Conservation (phyloP, 2,888 invertebrate genomes). For the Sacculina carcini region DNA sequence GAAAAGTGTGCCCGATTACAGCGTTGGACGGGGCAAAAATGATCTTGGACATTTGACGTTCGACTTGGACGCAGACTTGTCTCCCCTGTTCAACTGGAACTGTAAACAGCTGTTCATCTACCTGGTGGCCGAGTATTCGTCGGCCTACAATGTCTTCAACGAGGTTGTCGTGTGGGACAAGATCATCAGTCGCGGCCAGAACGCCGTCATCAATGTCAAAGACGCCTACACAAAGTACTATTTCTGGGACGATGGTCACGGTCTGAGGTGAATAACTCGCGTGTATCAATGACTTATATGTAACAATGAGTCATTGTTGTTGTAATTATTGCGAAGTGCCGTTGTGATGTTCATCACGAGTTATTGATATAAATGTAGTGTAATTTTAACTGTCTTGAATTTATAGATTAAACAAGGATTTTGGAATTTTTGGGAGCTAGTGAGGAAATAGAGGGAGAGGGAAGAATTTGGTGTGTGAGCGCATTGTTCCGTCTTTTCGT, state of each 20-base stretch:
- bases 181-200: constrained; percentile 78
- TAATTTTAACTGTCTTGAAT: too few species aligned
- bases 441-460: background rate
- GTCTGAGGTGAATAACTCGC: constrained; percentile 41
- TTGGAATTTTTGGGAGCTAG: too few species aligned
- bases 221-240: constrained; percentile 95
- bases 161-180: constrained; percentile 98
- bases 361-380: too few species aligned
- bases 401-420: too few species aligned
- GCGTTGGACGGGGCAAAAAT: constrained; percentile 70
- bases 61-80: constrained; percentile 38
- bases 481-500: too few species aligned
- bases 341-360: too few species aligned
- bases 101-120: constrained; percentile 93
- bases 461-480: too few species aligned
- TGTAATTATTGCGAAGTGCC: too few species aligned
- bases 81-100: constrained; percentile 92
- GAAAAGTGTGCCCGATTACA: constrained; percentile 87
- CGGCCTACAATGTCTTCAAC: constrained; percentile 57
- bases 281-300: background rate
- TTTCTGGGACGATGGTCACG: constrained; percentile 98
- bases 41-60: constrained; percentile 87
- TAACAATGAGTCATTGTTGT: background rate
- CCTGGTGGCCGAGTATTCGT: constrained; percentile 82
- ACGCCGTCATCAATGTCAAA: constrained; percentile 70